Base-by-base conservation (phyloP, 2,797 vertebrate genomes). In the Platyrinchus mystaceus region DNA sequence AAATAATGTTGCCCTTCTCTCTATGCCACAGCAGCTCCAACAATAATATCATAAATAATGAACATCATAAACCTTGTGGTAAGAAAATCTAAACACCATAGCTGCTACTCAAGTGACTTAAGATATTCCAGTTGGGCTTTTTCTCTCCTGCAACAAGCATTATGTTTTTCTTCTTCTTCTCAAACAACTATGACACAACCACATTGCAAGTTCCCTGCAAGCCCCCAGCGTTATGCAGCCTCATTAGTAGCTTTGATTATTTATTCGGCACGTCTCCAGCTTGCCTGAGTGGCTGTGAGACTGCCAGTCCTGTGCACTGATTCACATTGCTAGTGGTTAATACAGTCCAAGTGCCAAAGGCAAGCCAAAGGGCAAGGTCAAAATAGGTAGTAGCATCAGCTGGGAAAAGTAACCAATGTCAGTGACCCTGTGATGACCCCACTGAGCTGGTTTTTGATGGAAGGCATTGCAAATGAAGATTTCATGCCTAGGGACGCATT, bases 361-460 rank as follows among this genome's bases (percentile, higher is more conserved):
- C 90, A 92, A 95, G 93, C 88, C 93, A 95, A 95, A 93, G 86
- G 95, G 93, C 93, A 67, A 91, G 94, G 77, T 62, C 89, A 95
- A 93, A 86, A 84, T 78, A 92, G 80, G 90, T 62, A 68, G 87
- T 15, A 50, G 66, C 83, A 90, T 92, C 95, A 78, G 66, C 87
- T 79, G 69, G 76, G 73, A 39, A 52, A 84, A 93, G 59, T 15
- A 93, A 91, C 89, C 43, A n/a, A 39, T 43, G 69, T 32, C 91
- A 81, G 69, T 2, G 7, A 77, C 84, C 75, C 68, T 1, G 0
- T n/a, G 64, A 30, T 74, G 82, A 91, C 77, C 63, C 53, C 56
- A 14, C 34, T 56, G 76, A 73, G 69, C 60, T 68, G 34, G 5
- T 74, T 55, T 84, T 93, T 76, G 80, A 67, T 7, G 75, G 53